These are phyloP conservation scores for Keiferia lycopersicella DNA, from an alignment of 2,888 invertebrate genomes.

Conservation along the genomic window DNA sequence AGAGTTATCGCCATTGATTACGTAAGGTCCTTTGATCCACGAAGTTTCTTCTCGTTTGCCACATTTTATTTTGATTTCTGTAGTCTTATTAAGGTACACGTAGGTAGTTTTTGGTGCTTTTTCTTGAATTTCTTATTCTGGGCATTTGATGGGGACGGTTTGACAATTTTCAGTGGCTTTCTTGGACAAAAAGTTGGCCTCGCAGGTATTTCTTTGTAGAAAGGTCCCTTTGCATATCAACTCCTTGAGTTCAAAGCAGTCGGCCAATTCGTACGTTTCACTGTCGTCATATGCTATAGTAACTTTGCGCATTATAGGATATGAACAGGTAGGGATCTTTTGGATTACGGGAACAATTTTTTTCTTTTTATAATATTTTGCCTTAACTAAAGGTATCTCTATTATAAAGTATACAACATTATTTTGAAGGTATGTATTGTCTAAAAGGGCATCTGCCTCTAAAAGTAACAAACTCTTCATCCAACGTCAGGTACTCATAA, in stretches of 20 bases:
- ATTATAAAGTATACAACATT: constrained; percentile 16
- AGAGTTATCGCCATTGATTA: constrained; percentile 10
- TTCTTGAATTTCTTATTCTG: constrained; percentile 17
- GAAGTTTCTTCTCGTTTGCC: constrained; percentile 10
- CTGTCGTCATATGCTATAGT: constrained; percentile 22
- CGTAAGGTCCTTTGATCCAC: constrained; percentile 9
- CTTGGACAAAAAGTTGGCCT: not conserved
- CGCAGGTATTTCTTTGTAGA: constrained; percentile 8
- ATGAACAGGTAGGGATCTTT: constrained; percentile 27
- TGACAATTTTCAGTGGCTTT: not conserved
- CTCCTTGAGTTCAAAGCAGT: constrained; percentile 5
- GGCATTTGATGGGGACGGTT: constrained; percentile 14
- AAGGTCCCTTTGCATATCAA: constrained; percentile 11
- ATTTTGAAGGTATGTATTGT: constrained; percentile 42
- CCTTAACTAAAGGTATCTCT: constrained; percentile 29
- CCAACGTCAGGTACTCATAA: constrained; percentile 36
- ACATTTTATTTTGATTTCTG: constrained; percentile 16
- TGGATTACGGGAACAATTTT: constrained; percentile 31
- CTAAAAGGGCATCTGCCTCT: constrained; percentile 39
- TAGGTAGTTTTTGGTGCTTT: not conserved
- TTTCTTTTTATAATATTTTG: constrained; percentile 24
- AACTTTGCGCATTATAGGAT: constrained; percentile 28
- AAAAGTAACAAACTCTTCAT: constrained; percentile 42
- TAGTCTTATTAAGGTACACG: constrained; percentile 13
- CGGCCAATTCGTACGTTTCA: constrained; percentile 17